Evolutionary conservation across 2,888 invertebrate species (phyloP).

Genomic region (Microchrysa polita): DNA sequence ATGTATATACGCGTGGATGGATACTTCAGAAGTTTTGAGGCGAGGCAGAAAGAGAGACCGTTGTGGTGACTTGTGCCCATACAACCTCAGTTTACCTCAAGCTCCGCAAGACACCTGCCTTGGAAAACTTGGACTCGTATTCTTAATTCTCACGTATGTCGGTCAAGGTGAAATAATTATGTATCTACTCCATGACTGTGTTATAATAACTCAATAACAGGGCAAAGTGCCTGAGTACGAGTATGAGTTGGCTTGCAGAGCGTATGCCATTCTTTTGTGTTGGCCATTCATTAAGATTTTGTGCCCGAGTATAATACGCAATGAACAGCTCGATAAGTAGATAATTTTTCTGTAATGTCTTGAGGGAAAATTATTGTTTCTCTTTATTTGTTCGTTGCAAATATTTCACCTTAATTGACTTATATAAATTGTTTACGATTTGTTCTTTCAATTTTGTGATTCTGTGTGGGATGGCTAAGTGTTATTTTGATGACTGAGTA

Average conservation of each 20-base stretch:
- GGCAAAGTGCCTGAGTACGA: neutral
- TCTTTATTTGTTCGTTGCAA: neutral
- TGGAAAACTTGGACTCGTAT: constrained; percentile 39
- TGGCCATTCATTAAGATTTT: constrained; percentile 27
- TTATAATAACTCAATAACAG: constrained; percentile 6
- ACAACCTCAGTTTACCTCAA: neutral
- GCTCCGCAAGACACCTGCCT: constrained; percentile 42
- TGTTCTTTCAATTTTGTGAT: no score
- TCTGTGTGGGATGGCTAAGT: no score
- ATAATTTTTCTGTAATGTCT: constrained; percentile 9
- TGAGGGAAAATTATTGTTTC: neutral
- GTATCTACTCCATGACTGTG: constrained; percentile 6
- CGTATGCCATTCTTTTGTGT: constrained; percentile 14
- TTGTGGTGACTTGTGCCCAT: neutral
- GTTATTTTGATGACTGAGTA: no score
- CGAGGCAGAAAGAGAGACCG: neutral
- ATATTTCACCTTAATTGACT: neutral
- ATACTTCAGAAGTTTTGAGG: neutral
- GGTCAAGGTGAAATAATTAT: constrained; percentile 49
- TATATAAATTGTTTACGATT: neutral
- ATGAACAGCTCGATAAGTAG: neutral
- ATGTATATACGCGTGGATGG: constrained; percentile 11
- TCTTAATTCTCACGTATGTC: constrained; percentile 50
- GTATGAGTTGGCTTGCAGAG: constrained; percentile 33
- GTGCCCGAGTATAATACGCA: neutral